phyloP scores from a whole-genome alignment of 2,888 invertebrate genomes.

The Cylindroiulus punctatus region DNA sequence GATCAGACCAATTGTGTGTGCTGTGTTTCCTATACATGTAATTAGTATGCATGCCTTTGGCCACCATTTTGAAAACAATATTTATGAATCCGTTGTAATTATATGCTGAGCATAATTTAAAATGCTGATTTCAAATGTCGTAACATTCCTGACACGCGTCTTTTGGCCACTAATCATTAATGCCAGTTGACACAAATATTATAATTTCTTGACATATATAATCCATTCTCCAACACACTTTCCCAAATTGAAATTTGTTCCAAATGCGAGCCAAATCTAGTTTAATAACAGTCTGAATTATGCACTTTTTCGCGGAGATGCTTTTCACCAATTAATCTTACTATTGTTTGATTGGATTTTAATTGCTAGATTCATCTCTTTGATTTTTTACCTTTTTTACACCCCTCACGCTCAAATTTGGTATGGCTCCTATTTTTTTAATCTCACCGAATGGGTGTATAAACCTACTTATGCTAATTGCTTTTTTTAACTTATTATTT shows the following conservation, averaged over 20 bases:
- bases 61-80: constrained; percentile 45
- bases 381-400: neutral
- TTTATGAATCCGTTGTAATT: constrained; percentile 11
- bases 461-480: constrained; percentile 45
- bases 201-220: constrained; percentile 44
- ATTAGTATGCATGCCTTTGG: neutral
- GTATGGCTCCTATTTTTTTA: neutral
- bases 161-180: constrained; percentile 42
- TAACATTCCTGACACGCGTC: constrained; percentile 3
- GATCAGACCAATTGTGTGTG: neutral
- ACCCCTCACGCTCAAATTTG: neutral
- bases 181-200: constrained; percentile 29
- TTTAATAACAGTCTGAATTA: neutral
- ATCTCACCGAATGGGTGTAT: neutral
- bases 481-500: constrained; percentile 34
- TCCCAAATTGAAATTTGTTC: neutral
- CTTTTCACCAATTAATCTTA: neutral
- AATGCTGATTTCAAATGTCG: neutral
- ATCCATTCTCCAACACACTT: constrained; percentile 41
- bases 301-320: neutral
- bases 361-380: constrained; percentile 27
- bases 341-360: constrained; percentile 34
- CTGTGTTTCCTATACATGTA: neutral
- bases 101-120: constrained; percentile 1
- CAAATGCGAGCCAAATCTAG: neutral